phyloP scores from a whole-genome alignment of 1,140 invertebrate species.

The Arion vulgaris region DNA sequence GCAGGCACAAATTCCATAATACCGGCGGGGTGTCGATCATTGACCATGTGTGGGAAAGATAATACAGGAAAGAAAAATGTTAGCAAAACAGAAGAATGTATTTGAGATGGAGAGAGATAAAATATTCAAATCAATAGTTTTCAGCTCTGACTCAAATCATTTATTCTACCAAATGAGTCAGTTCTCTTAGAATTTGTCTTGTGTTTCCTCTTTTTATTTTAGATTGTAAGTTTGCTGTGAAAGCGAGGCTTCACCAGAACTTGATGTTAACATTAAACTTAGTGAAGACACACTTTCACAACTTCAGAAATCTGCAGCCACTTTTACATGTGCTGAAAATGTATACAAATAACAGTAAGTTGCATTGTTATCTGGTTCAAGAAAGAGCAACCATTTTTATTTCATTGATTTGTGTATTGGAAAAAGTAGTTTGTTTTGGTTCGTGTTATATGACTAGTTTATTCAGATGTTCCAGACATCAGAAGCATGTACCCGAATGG shows the following conservation, averaged over 20 bases:
- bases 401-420: not conserved
- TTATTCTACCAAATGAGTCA: not conserved
- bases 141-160: no score
- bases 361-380: not conserved
- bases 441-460: no score
- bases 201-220: slow-evolving; percentile 35
- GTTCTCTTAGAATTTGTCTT: no score
- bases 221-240: slow-evolving; percentile 71
- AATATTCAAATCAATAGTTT: no score
- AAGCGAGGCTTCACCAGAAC: slow-evolving; percentile 65
- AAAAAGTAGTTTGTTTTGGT: not conserved
- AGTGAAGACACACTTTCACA: slow-evolving; percentile 61
- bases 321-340: slow-evolving; percentile 68
- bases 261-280: slow-evolving; percentile 64
- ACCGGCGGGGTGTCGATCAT: no score
- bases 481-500: no score
- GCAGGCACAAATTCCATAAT: no score
- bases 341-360: slow-evolving; percentile 70
- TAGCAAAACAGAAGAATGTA: no score
- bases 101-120: no score
- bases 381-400: not conserved
- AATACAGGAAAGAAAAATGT: no score
- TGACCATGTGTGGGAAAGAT: no score
- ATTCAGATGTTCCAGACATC: no score
- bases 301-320: slow-evolving; percentile 59